Evolutionary conservation across 2,113 vertebrate species (phyloP), one percentile per base, ranked within the genome.

Genomic region (Panthera uncia): DNA sequence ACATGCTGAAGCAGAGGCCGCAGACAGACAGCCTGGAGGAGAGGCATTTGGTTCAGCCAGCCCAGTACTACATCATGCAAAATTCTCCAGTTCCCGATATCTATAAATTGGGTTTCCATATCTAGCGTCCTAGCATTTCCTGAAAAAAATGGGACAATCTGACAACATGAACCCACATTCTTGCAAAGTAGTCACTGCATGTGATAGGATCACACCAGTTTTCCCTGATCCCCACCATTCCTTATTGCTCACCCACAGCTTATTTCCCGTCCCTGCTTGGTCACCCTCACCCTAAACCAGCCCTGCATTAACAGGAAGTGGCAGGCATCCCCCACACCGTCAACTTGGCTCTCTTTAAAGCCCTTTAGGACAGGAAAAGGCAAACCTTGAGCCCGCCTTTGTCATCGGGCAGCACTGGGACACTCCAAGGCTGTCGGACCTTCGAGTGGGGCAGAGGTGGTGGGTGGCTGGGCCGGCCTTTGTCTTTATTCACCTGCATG

Each of bases 401-500:
- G 97, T 99, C 99, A 84, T 99, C 99, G 0, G 99, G 99, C 6
- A 99, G 99, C 36, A 99, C 83, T 0, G 99, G 99, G 63, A 99
- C 96, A 71, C 98, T 99, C 98, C 99, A 99, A 41, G 99, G 99
- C 93, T 99, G 99, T 10, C 99, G 99, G 96, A 98, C 99, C 98
- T 99, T 99, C 48, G 99, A 99, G 97, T 90, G 98, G 27, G 98
- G 98, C 9, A 98, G 94, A 10, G 98, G 96, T 0, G 99, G 95
- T 57, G 98, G 99, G 93, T 96, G 98, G 55, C 98, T 99, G 69
- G 98, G 98, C 93, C 99, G 99, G 10, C 98, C 98, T 98, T 99
- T 99, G 87, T 99, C 99, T 97, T 99, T 99, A 95, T 99, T 99
- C 76, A 99, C 99, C 97, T 99, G 99, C 99, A 99, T 99, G 96